Conservation (phyloP, 2,888 invertebrate genomes). For the Crematogaster levior region DNA sequence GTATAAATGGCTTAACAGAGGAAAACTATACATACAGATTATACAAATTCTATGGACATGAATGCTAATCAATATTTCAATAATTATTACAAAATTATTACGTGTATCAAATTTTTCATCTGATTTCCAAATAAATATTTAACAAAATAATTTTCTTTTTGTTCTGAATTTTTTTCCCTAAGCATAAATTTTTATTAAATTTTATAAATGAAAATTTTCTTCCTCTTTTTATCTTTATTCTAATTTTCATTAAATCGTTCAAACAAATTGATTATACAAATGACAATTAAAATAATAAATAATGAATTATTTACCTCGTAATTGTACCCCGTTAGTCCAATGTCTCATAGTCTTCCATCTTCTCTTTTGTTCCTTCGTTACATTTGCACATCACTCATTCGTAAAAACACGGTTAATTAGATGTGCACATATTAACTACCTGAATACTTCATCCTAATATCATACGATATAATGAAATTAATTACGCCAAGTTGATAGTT, state of each 20-base stretch:
- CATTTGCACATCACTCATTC: not conserved
- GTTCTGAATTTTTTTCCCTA: too few relatives aligned
- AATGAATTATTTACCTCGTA: not conserved
- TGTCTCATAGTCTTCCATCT: not conserved
- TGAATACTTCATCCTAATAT: not conserved
- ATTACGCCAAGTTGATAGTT: slow-evolving; percentile 11
- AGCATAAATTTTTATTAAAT: not conserved
- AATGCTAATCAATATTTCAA: too few relatives aligned
- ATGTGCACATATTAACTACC: not conserved
- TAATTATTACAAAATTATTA: too few relatives aligned
- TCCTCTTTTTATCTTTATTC: not conserved
- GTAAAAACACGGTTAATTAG: not conserved
- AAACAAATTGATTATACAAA: not conserved
- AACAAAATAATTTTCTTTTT: too few relatives aligned
- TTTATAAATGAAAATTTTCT: not conserved
- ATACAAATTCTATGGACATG: too few relatives aligned
- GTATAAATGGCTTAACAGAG: too few relatives aligned
- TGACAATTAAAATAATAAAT: not conserved
- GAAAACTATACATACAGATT: too few relatives aligned
- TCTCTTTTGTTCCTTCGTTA: not conserved
- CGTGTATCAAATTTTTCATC: too few relatives aligned
- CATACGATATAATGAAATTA: not conserved
- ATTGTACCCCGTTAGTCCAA: not conserved
- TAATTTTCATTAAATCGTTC: not conserved
- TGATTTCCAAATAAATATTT: not conserved